A percentile compares a stretch with the other conserved stretches of the same genome.
Conservation (phyloP, 2,888 invertebrate species). For the Furcula furcula region DNA sequence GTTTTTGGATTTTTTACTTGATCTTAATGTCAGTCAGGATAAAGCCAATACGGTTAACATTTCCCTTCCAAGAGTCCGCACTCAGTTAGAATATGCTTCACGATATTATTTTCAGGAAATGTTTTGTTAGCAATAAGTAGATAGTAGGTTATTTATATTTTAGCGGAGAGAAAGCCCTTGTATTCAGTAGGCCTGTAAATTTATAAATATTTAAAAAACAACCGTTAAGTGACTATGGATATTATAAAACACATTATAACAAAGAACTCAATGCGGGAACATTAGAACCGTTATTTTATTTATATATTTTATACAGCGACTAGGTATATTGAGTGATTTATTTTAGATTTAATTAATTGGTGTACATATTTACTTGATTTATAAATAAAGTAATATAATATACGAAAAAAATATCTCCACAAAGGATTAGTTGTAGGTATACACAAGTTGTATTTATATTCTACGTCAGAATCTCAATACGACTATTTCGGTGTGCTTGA, state of each 20-base stretch:
- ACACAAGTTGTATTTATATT: constrained; percentile 37
- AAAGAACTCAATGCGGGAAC: constrained; percentile 23
- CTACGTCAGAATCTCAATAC: constrained; percentile 49
- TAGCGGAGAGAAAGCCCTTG: constrained; percentile 46
- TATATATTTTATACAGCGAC: constrained; percentile 22
- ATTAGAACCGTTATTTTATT: constrained; percentile 19
- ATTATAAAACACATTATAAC: constrained; percentile 29
- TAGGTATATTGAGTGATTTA: constrained; percentile 14
- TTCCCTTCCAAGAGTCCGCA: constrained; percentile 47
- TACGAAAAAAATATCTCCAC: constrained; percentile 2
- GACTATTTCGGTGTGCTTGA: constrained; percentile 12
- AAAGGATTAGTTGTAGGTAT: constrained; percentile 8
- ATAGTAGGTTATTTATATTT: constrained; percentile 39
- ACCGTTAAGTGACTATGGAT: constrained; percentile 30
- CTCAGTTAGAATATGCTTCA: constrained; percentile 29
- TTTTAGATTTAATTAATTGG: constrained; percentile 11
- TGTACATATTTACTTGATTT: constrained; percentile 9
- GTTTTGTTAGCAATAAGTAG: constrained; percentile 58
- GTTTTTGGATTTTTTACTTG: constrained; percentile 19
- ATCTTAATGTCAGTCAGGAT: constrained; percentile 44
- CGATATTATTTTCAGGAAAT: constrained; percentile 43
- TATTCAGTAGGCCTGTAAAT: constrained; percentile 31
- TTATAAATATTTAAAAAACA: constrained; percentile 29
- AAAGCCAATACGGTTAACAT: constrained; percentile 16
- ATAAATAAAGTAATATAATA: constrained; percentile 5